phyloP scores from a whole-genome alignment of 2,113 vertebrate species.

The Calidris pygmaea region DNA sequence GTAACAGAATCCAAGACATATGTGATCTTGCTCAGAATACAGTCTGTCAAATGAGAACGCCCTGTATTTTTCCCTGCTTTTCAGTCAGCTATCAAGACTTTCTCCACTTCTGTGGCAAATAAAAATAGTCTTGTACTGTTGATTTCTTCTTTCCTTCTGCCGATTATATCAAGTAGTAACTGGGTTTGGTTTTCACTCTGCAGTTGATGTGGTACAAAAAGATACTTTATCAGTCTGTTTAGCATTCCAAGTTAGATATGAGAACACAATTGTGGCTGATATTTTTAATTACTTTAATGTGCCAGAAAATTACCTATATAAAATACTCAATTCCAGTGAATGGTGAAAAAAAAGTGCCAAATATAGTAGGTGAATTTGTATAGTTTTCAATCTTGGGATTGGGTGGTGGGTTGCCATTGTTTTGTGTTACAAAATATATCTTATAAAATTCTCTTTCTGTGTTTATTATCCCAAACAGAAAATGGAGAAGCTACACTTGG shows the following conservation, averaged over 20 bases:
- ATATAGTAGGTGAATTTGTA: not conserved
- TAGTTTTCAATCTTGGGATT: not conserved
- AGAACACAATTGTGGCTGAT: not conserved
- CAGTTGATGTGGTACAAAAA: not conserved
- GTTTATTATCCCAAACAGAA: conserved; percentile 71
- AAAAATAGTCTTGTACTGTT: not conserved
- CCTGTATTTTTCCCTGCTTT: not conserved
- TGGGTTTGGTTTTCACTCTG: not conserved
- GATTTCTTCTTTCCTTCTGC: not conserved
- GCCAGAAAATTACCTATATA: not conserved
- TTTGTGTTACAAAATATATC: not conserved
- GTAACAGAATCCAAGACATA: not conserved
- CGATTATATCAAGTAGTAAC: not conserved
- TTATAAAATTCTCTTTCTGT: not conserved
- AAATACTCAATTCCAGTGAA: not conserved
- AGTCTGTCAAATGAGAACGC: not conserved
- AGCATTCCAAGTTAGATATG: not conserved
- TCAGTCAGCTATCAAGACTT: not conserved
- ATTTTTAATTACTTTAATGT: not conserved
- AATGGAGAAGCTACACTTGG: conserved; percentile 76
- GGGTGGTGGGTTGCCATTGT: not conserved
- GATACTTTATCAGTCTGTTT: not conserved
- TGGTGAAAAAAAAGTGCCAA: not conserved
- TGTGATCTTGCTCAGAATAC: not conserved
- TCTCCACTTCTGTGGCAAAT: not conserved